phyloP scores from a whole-genome alignment of 2,888 invertebrate species.

The Embidobia sp. region DNA sequence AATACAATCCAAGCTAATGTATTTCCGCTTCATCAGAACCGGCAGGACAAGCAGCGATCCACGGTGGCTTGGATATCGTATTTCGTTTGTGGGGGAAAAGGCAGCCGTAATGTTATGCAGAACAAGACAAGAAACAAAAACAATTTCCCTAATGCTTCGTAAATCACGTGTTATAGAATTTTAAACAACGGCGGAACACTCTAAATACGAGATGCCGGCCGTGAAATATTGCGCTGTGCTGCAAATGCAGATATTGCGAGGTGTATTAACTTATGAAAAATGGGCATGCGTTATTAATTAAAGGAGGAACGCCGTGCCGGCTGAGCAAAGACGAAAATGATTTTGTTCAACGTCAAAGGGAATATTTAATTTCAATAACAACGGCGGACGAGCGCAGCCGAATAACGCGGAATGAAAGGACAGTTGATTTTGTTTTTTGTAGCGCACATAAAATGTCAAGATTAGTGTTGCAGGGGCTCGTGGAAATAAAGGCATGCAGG shows the following conservation, averaged over 20 bases:
- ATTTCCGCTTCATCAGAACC: constrained; percentile 29
- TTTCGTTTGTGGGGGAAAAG: constrained; percentile 33
- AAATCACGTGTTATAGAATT: constrained; percentile 57
- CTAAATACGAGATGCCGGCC: constrained; percentile 19
- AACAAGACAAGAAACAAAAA: constrained; percentile 58
- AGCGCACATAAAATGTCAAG: constrained; percentile 23
- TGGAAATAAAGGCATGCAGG: constrained; percentile 45
- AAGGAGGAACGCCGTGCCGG: constrained; percentile 9
- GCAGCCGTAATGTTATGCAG: constrained; percentile 47
- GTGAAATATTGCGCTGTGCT: constrained; percentile 38
- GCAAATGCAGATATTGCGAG: constrained; percentile 17
- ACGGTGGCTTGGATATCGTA: constrained; percentile 28
- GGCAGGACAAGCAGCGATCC: neutral
- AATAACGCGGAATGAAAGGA: too few species aligned
- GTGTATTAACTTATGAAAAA: constrained; percentile 39
- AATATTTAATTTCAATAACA: constrained; percentile 5
- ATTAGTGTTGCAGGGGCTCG: constrained; percentile 23
- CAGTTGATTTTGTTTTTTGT: neutral
- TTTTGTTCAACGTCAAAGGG: constrained; percentile 1
- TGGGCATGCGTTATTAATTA: constrained; percentile 37
- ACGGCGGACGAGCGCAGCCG: too few species aligned
- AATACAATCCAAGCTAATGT: constrained; percentile 33
- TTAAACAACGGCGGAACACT: constrained; percentile 43
- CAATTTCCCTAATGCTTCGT: constrained; percentile 61
- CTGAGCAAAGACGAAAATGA: neutral